Evolutionary conservation across 2,113 vertebrate species (phyloP), one percentile per base, ranked within the genome.

Genomic region (Sinocyclocheilus maitianheensis): DNA sequence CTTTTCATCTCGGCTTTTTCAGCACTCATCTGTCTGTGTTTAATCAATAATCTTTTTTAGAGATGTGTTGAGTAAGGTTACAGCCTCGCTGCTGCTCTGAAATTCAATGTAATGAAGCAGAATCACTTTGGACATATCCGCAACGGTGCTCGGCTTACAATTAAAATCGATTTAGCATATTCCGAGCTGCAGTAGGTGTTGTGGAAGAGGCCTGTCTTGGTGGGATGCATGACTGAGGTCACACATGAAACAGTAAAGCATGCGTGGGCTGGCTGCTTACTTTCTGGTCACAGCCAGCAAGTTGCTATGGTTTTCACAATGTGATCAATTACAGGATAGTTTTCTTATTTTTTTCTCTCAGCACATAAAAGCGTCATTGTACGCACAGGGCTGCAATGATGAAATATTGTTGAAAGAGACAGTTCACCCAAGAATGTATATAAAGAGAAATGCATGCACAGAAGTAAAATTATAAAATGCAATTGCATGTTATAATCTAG

Each of bases 111-210:
- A 71, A 71, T 83, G 65, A 26, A 48, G 13, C 80, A 34, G 24
- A 69, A 82, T 69, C 63, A 53, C 80, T 82, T 67, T 82, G 80
- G 63, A 51, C 63, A 48, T 13, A 48, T 53, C 16, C 18, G 43
- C 46, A 69, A 34, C 24, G 43, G 63, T 24, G 46, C 62, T 82
- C 12, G n/a, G 53, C 51, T 82, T 34, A 69, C 43, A 69, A 82
- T 69, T 69, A 69, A 82, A 81, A 81, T 65, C 3, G 11, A 81
- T 81, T 82, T 69, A 69, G 80, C 63, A 53, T 20, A 67, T 65
- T 48, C 60, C 30, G 20, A 48, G 60, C 60, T 65, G 26, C 43
- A 12, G 80, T 69, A 51, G 58, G 55, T 60, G 30, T 63, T 82
- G 8, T 51, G 80, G 53, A 51, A 22, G 80, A 82, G 37, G 20